A percentile compares a stretch with the other conserved stretches of the same genome.
Conservation (phyloP, 2,888 invertebrate species). For the Pseudococcus viburni region DNA sequence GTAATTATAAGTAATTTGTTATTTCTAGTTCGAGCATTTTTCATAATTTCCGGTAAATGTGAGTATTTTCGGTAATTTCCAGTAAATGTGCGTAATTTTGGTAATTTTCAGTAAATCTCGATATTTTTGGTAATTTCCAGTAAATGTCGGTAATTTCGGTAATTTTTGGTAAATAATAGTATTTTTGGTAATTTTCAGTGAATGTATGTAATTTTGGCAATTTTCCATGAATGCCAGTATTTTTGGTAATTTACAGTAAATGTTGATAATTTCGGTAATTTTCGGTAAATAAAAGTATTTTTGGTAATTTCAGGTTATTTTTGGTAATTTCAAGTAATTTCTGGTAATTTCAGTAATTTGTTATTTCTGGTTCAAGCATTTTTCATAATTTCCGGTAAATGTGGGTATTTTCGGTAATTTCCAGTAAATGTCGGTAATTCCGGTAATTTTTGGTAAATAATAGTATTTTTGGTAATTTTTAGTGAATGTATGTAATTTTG, state of each 20-base stretch:
- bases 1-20: not conserved
- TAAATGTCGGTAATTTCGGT: not conserved
- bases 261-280: not conserved
- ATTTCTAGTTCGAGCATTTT: not conserved
- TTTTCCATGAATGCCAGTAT: not conserved
- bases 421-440: not conserved
- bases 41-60: not conserved
- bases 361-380: not conserved
- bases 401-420: not conserved
- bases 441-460: not conserved
- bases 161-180: not conserved
- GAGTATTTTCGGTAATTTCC: not conserved
- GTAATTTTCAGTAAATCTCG: not conserved
- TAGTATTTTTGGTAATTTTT: not conserved
- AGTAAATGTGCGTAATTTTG: not conserved
- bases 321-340: not conserved
- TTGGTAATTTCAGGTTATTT: not conserved
- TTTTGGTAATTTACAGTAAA: not conserved
- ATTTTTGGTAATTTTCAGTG: not conserved
- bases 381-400: not conserved
- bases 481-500: not conserved
- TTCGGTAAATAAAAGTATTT: not conserved
- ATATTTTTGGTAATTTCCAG: not conserved
- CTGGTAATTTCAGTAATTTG: not conserved
- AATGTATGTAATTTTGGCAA: not conserved